Conservation (phyloP, 2,113 vertebrate species). For the Hemiprocne comata region DNA sequence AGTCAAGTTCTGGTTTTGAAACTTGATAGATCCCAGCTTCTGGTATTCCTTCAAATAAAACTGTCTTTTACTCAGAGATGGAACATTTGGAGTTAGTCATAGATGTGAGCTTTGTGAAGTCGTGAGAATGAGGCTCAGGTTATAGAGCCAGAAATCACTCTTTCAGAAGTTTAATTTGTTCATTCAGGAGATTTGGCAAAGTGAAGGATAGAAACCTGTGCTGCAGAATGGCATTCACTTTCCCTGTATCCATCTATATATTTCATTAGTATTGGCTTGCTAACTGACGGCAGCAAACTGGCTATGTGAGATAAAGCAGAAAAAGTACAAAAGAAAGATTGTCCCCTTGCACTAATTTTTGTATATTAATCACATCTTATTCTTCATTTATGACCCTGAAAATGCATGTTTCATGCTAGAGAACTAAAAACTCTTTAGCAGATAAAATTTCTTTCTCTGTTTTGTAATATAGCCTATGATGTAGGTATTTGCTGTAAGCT, state of each 20-base stretch:
- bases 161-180: constrained; percentile 30
- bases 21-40: constrained; percentile 39
- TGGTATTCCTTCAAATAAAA: constrained; percentile 64
- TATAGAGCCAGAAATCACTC: constrained; percentile 41
- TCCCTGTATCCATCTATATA: not conserved
- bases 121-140: not conserved
- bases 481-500: not conserved
- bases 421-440: not conserved
- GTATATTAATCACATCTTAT: not conserved
- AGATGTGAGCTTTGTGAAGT: constrained; percentile 35
- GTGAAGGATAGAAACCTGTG: not conserved
- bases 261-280: not conserved
- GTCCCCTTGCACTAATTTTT: not conserved
- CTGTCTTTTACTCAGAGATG: constrained; percentile 34
- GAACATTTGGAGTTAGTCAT: constrained; percentile 49
- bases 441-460: not conserved
- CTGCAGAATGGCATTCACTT: not conserved
- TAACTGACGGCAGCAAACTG: not conserved
- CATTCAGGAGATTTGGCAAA: constrained; percentile 18
- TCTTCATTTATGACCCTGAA: constrained; percentile 22
- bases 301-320: not conserved
- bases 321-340: not conserved
- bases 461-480: not conserved
- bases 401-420: not conserved
- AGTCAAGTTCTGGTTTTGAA: constrained; percentile 52